phyloP scores from a whole-genome alignment of 2,888 invertebrate genomes.

The Yponomeuta plumbellus region DNA sequence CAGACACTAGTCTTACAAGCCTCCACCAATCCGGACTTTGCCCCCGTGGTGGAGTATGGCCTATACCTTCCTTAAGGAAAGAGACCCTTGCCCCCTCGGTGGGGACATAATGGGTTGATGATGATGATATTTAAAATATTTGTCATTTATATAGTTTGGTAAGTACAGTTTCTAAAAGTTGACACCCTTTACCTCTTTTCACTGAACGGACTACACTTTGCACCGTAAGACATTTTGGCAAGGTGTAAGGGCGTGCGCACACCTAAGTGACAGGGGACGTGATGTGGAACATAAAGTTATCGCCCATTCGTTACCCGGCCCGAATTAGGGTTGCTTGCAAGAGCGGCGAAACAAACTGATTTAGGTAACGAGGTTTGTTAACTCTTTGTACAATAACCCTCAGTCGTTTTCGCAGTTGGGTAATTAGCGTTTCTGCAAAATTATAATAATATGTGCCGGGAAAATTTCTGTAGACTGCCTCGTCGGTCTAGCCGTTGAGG shows the following conservation, averaged over 20 bases:
- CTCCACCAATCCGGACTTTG: no score
- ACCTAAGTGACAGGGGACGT: conserved; percentile 8
- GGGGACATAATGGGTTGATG: no score
- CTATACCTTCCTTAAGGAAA: no score
- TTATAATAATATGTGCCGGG: no score
- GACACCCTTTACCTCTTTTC: background rate
- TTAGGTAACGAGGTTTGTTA: background rate
- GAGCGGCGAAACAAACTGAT: background rate
- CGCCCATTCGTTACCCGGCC: background rate
- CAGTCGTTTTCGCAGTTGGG: background rate
- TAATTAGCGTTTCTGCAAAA: no score
- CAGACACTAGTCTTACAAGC: no score
- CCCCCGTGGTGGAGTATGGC: no score
- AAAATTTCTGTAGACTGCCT: no score
- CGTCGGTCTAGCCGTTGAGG: no score
- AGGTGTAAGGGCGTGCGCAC: background rate
- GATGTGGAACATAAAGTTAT: conserved; percentile 1
- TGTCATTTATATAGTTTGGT: background rate
- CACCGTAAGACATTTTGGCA: background rate
- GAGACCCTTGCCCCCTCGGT: no score
- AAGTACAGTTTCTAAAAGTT: background rate
- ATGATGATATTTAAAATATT: no score
- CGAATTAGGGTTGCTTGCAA: background rate
- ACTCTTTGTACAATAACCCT: background rate
- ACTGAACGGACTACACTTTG: background rate